Percentiles rank a stretch among this genome's conserved stretches.
These are phyloP conservation scores for Ispidina lecontei DNA, from an alignment of 2,797 vertebrate genomes.

Conservation along the genomic window DNA sequence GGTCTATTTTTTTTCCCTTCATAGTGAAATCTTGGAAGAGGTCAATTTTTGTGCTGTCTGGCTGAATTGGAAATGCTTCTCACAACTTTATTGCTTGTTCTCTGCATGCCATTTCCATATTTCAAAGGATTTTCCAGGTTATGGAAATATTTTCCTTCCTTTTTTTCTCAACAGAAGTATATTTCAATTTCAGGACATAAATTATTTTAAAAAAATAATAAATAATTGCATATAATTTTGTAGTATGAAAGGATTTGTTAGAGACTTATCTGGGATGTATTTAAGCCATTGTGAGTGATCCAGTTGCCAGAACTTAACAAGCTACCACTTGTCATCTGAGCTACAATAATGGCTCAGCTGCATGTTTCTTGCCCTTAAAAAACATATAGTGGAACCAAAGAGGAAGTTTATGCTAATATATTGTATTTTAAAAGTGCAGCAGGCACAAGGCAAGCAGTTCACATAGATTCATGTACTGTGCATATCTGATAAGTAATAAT, in stretches of 20 bases:
- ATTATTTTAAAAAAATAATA: not conserved
- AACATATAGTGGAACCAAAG: not conserved
- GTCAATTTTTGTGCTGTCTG: slow-evolving; percentile 7
- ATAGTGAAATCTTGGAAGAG: not conserved
- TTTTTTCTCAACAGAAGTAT: not conserved
- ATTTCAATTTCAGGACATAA: not conserved
- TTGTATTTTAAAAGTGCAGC: not conserved
- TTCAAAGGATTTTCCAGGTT: not conserved
- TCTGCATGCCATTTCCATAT: not conserved
- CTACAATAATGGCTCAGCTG: not conserved
- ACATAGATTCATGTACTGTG: not conserved
- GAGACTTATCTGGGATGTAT: not conserved
- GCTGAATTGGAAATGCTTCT: slow-evolving; percentile 3
- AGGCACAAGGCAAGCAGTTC: not conserved
- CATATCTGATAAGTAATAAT: not conserved
- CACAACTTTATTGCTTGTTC: not conserved
- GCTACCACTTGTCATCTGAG: not conserved
- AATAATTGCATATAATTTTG: not conserved
- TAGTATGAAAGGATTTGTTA: not conserved
- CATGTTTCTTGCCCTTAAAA: not conserved
- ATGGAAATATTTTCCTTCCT: not conserved
- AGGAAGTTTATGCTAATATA: not conserved
- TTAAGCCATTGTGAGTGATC: not conserved
- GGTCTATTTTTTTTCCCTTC: not conserved
- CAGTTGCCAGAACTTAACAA: not conserved